These are phyloP conservation scores for Mycetomoellerius zeteki DNA, from an alignment of 1,140 invertebrate species.

Conservation along the genomic window DNA sequence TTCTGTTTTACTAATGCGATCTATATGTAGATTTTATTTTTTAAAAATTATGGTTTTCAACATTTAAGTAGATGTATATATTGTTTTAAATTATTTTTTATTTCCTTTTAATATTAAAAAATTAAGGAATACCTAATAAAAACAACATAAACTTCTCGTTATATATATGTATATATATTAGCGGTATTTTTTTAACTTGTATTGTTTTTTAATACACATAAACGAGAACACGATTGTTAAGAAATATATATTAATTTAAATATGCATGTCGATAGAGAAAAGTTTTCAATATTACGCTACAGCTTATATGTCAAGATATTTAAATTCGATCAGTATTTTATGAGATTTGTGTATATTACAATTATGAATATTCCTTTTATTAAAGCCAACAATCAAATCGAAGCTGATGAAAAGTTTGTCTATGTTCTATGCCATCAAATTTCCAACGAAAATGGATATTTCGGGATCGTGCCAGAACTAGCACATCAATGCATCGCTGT, in stretches of 20 bases:
- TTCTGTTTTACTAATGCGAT: neutral
- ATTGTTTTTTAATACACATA: too few species aligned
- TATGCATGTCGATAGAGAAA: neutral
- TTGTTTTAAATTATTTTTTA: neutral
- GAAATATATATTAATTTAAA: neutral
- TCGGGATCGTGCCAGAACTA: slow-evolving; percentile 50
- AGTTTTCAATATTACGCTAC: neutral
- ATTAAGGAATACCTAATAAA: neutral
- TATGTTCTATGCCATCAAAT: neutral
- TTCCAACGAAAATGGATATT: slow-evolving; percentile 40
- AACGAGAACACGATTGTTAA: neutral
- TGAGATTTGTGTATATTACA: neutral
- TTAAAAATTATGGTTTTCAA: neutral
- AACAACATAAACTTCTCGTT: neutral
- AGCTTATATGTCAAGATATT: neutral
- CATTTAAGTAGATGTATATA: neutral
- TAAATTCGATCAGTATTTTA: neutral
- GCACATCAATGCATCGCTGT: slow-evolving; percentile 9
- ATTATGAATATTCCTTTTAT: slow-evolving; percentile 21
- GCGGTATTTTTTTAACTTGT: too few species aligned
- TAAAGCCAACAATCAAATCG: neutral
- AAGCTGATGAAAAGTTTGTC: slow-evolving; percentile 26
- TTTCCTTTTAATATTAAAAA: slow-evolving; percentile 5
- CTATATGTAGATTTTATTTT: neutral
- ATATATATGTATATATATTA: too few species aligned